phyloP scores from a whole-genome alignment of 2,888 invertebrate genomes.

The Rapana venosa region DNA sequence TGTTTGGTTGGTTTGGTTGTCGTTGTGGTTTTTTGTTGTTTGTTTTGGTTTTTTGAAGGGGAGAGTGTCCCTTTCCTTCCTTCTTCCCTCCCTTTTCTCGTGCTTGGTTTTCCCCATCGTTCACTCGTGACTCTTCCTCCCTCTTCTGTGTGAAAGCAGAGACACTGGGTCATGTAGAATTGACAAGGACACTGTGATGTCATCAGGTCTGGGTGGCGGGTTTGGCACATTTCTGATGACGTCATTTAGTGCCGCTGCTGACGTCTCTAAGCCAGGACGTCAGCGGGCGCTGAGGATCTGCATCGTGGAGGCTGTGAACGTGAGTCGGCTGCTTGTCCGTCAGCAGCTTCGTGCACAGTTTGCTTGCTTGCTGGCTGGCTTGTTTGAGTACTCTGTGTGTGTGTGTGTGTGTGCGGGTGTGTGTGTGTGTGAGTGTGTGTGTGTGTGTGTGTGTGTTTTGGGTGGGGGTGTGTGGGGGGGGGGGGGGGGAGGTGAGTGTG shows the following conservation, averaged over 20 bases:
- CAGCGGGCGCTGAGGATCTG: constrained; percentile 52
- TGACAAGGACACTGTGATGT: not conserved
- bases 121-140: too few species aligned
- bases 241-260: constrained; percentile 54
- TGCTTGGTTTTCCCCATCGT: too few species aligned
- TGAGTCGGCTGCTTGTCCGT: not conserved
- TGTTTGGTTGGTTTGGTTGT: too few species aligned
- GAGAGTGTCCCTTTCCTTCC: too few species aligned
- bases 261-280: constrained; percentile 52
- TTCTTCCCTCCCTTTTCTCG: too few species aligned
- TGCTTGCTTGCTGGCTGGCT: too few species aligned
- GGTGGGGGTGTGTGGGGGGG: not conserved
- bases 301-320: constrained; percentile 52
- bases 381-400: too few species aligned
- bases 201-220: constrained; percentile 50
- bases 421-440: not conserved
- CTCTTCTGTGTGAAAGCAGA: not conserved
- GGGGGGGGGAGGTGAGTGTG: not conserved
- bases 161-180: not conserved
- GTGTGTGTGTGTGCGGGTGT: not conserved
- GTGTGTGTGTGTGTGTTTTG: too few species aligned
- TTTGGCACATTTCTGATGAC: constrained; percentile 54
- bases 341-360: too few species aligned
- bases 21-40: too few species aligned
- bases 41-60: too few species aligned